Evolutionary conservation across 2,113 vertebrate species (phyloP).

Genomic region (Taxidea taxus): DNA sequence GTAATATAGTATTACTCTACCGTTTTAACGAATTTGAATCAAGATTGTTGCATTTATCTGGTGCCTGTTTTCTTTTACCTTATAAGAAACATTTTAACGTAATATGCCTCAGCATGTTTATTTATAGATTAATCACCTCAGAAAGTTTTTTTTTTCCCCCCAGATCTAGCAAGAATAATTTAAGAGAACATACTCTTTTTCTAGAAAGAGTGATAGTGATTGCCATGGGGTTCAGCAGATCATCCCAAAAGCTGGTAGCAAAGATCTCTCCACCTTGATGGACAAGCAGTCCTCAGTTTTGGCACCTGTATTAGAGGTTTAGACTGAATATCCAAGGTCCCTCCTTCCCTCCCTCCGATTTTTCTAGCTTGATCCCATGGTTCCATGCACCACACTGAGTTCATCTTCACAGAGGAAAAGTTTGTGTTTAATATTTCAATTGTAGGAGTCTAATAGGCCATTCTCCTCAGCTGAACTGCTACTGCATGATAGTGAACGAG

Average conservation of each 20-base stretch:
- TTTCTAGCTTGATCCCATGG: not conserved
- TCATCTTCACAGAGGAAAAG: not conserved
- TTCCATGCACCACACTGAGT: not conserved
- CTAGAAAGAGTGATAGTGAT: constrained; percentile 28
- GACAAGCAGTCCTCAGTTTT: not conserved
- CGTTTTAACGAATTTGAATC: not conserved
- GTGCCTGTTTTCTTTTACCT: not conserved
- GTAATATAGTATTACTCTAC: not conserved
- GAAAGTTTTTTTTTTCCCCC: constrained; percentile 30
- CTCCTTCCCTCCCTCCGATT: not conserved
- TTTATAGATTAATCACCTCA: not conserved
- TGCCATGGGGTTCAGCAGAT: constrained; percentile 47
- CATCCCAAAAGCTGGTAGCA: constrained; percentile 53
- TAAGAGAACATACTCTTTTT: constrained; percentile 57
- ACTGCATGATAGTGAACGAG: not conserved
- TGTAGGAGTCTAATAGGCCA: not conserved
- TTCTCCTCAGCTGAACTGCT: not conserved
- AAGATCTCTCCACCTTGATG: not conserved
- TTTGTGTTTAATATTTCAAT: not conserved
- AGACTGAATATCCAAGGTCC: not conserved
- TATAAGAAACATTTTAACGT: not conserved
- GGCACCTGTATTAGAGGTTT: not conserved
- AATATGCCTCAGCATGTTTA: not conserved
- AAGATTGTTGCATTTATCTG: not conserved
- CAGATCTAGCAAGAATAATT: constrained; percentile 59